These are phyloP conservation scores for Coptotermes formosanus DNA, from an alignment of 1,140 invertebrate species.

Conservation along the genomic window DNA sequence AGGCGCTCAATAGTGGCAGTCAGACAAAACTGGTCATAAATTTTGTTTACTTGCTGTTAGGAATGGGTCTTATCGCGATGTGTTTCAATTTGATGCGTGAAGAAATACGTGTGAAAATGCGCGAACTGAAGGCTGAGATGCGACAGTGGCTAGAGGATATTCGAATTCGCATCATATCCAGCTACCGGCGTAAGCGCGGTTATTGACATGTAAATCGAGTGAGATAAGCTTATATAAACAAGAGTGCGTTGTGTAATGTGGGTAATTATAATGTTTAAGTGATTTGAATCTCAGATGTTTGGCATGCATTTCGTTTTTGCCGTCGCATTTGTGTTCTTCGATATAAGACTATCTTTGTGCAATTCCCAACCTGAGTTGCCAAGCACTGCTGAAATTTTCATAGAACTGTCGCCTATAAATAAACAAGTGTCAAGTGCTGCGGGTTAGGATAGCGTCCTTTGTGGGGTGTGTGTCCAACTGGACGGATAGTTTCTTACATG, in stretches of 20 bases:
- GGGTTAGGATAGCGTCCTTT: not conserved
- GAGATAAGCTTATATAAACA: not conserved
- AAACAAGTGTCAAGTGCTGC: not conserved
- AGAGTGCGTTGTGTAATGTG: not conserved
- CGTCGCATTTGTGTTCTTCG: not conserved
- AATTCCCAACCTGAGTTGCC: not conserved
- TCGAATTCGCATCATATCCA: constrained; percentile 54
- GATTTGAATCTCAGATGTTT: not conserved
- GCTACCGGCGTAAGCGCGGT: constrained; percentile 45
- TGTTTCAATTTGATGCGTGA: constrained; percentile 87
- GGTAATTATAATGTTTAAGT: not conserved
- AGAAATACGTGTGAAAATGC: constrained; percentile 75
- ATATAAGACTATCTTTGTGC: not conserved
- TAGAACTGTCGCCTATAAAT: not conserved
- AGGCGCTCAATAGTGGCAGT: constrained; percentile 61
- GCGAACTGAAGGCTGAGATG: constrained; percentile 71
- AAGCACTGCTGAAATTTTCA: not conserved
- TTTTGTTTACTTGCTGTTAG: constrained; percentile 81
- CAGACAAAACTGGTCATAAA: constrained; percentile 84
- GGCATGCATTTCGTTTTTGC: not conserved
- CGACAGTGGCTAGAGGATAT: constrained; percentile 72
- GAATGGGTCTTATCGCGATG: constrained; percentile 86
- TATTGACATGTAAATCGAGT: not conserved
- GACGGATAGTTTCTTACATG: not conserved
- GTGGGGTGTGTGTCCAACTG: not conserved